Evolutionary conservation across 1,140 invertebrate genomes (phyloP).

Genomic region (Schmidtea mediterranea): DNA sequence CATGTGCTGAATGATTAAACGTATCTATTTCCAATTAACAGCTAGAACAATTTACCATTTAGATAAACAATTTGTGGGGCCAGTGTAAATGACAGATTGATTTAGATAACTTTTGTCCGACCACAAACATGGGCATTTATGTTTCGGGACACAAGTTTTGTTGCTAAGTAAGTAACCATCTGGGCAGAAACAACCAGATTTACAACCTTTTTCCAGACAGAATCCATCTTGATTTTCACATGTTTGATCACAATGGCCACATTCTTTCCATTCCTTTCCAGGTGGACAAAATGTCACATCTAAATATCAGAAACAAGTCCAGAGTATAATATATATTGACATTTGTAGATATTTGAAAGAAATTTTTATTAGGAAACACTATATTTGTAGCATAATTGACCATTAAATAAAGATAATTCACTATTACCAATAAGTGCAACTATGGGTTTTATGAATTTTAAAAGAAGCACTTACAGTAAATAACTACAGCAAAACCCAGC

Average conservation of each 20-base stretch:
- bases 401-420: not conserved
- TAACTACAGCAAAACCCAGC: too few relatives aligned
- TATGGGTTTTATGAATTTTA: too few relatives aligned
- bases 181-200: conserved; percentile 1
- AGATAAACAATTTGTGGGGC: not conserved
- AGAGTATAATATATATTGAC: not conserved
- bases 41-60: not conserved
- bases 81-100: not conserved
- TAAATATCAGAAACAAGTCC: not conserved
- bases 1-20: conserved; percentile 32
- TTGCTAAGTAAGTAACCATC: not conserved
- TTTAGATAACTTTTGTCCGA: not conserved
- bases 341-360: not conserved
- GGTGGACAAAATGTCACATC: not conserved
- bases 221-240: conserved; percentile 5
- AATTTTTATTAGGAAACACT: conserved; percentile 7
- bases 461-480: too few relatives aligned
- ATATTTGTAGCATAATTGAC: not conserved
- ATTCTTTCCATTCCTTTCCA: conserved; percentile 5
- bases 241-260: conserved; percentile 5
- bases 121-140: conserved; percentile 7
- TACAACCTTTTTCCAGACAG: conserved; percentile 2
- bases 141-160: conserved; percentile 6
- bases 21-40: too few relatives aligned
- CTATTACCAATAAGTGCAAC: too few relatives aligned